These are phyloP conservation scores for Drosophila percnosoma DNA, from an alignment of 2,888 invertebrate species.

Conservation along the genomic window DNA sequence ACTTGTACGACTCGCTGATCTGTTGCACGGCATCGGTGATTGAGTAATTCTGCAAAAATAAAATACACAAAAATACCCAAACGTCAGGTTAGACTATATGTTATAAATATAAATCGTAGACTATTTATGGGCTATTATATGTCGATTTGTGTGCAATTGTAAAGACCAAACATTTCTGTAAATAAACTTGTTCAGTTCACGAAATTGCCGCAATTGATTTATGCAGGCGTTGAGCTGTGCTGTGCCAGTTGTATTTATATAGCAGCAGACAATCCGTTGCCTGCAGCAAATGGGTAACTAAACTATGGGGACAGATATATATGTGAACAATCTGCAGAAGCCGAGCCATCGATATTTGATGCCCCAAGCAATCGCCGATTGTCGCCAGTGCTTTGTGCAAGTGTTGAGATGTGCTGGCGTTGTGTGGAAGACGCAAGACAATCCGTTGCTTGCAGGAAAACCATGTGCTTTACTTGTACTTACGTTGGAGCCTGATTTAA, in stretches of 20 bases:
- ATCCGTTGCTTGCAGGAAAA: slow-evolving; percentile 52
- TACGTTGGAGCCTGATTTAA: slow-evolving; percentile 96
- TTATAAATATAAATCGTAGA: neutral
- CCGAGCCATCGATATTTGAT: slow-evolving; percentile 11
- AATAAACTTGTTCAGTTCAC: slow-evolving; percentile 66
- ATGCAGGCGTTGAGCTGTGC: slow-evolving; percentile 72
- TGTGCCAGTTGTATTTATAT: slow-evolving; percentile 38
- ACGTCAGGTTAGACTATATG: neutral
- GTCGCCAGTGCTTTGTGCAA: slow-evolving; percentile 46
- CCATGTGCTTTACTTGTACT: slow-evolving; percentile 50
- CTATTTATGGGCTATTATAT: neutral
- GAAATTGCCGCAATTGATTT: slow-evolving; percentile 66
- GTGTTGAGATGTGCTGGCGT: slow-evolving; percentile 61
- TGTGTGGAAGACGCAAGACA: slow-evolving; percentile 34
- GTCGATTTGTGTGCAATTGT: slow-evolving; percentile 51
- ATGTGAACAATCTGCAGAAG: slow-evolving; percentile 23
- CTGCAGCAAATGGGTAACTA: slow-evolving; percentile 1
- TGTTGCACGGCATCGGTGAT: slow-evolving; percentile 97
- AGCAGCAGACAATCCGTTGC: slow-evolving; percentile 55
- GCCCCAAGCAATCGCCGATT: slow-evolving; percentile 21
- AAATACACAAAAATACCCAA: slow-evolving; percentile 2
- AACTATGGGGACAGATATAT: neutral
- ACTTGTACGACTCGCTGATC: slow-evolving; percentile 95
- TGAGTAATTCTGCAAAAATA: slow-evolving; percentile 89
- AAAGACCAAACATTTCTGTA: slow-evolving; percentile 68